A percentile compares a stretch with the other conserved stretches of the same genome.
phyloP scores from a whole-genome alignment of 2,797 vertebrate genomes.

The Lacerta agilis region DNA sequence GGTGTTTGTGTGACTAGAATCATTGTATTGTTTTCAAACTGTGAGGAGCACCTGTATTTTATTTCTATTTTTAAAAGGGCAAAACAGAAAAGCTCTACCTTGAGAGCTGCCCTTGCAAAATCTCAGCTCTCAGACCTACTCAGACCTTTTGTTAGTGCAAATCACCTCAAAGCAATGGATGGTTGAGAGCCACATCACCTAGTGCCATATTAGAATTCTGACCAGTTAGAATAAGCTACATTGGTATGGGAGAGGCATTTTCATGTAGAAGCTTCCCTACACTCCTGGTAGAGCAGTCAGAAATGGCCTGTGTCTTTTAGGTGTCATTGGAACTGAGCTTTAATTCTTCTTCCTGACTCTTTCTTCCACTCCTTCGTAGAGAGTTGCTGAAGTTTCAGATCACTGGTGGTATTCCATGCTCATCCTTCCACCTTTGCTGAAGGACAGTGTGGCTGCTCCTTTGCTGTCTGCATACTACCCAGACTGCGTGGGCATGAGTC shows the following conservation, averaged over 20 bases:
- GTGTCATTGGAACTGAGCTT: conserved; percentile 47
- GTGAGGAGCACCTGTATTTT: background rate
- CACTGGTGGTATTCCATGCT: conserved; percentile 98
- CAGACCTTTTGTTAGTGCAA: background rate
- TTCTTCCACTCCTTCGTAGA: conserved; percentile 76
- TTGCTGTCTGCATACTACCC: conserved; percentile 96
- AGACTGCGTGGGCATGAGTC: conserved; percentile 99
- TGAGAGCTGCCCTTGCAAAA: background rate
- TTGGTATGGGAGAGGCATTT: background rate
- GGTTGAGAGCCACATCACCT: background rate
- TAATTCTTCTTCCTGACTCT: conserved; percentile 50
- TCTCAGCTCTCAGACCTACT: background rate
- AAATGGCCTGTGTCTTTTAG: conserved; percentile 38
- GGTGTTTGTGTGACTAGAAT: background rate
- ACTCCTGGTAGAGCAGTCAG: background rate
- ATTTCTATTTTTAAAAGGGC: background rate
- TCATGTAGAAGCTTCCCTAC: background rate
- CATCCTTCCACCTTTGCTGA: conserved; percentile 94
- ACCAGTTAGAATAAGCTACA: background rate
- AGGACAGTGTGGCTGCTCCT: conserved; percentile 93
- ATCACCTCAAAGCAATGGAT: background rate
- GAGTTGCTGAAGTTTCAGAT: conserved; percentile 93
- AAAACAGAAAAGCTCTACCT: background rate
- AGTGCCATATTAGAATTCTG: background rate
- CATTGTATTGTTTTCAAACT: background rate